A percentile compares a stretch with the other conserved stretches of the same genome.
These are phyloP conservation scores for Decapterus maruadsi DNA, from an alignment of 2,797 vertebrate genomes.

Conservation along the genomic window DNA sequence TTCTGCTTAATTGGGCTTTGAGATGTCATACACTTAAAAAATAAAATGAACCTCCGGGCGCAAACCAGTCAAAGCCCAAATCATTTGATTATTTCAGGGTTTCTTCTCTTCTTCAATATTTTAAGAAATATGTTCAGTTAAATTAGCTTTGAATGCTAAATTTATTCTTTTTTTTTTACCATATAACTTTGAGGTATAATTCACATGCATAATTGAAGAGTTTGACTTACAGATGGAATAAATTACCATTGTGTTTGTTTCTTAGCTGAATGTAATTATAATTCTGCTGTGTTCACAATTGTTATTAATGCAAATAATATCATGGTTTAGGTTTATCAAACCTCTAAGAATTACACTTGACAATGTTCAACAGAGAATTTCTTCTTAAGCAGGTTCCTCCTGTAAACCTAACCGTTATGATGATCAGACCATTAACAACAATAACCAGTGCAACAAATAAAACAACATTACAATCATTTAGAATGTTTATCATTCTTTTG, in stretches of 20 bases:
- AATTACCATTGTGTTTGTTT: background rate
- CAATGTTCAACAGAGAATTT: background rate
- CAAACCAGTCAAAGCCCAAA: slow-evolving; percentile 40
- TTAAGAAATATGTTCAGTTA: slow-evolving; percentile 8
- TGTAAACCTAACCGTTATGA: background rate
- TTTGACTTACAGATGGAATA: background rate
- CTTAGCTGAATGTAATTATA: background rate
- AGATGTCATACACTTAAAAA: slow-evolving; percentile 44
- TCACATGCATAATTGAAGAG: background rate
- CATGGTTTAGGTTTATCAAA: slow-evolving; percentile 4
- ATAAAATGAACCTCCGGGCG: slow-evolving; percentile 28
- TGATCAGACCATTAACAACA: background rate
- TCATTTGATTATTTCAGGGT: slow-evolving; percentile 41
- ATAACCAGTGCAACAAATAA: background rate
- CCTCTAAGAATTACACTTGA: background rate
- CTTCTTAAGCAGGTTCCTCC: background rate
- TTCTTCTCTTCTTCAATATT: slow-evolving; percentile 20
- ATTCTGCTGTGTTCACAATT: background rate
- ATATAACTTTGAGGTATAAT: background rate
- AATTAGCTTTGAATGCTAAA: slow-evolving; percentile 1
- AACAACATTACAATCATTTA: background rate
- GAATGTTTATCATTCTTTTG: background rate
- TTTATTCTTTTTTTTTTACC: background rate
- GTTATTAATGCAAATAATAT: slow-evolving; percentile 6
- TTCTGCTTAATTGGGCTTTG: slow-evolving; percentile 64